A percentile compares a stretch with the other conserved stretches of the same genome.
Conservation (phyloP, 1,140 invertebrate species). For the Heliconius nattereri region DNA sequence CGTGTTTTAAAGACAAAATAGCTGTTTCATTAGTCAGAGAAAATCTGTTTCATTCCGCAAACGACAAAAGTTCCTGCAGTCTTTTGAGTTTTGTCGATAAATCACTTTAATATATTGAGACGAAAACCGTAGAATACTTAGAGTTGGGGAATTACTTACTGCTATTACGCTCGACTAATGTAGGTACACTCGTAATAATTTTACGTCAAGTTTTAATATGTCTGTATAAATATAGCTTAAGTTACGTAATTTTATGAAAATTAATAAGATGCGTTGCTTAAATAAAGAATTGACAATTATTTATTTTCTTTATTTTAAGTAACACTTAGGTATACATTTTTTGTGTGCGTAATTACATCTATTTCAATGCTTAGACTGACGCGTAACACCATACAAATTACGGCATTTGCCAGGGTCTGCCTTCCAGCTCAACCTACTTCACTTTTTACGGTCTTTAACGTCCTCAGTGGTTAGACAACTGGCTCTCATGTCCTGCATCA, state of each 20-base stretch:
- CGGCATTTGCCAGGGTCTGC: no score
- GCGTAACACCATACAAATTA: no score
- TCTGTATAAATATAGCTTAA: background rate
- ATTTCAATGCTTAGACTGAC: no score
- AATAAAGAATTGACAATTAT: background rate
- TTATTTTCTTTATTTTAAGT: no score
- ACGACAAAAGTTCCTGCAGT: slow-evolving; percentile 62
- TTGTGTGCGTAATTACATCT: no score
- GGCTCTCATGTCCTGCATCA: no score
- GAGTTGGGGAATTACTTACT: slow-evolving; percentile 60
- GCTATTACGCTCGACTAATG: slow-evolving; percentile 58
- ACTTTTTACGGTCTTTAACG: no score
- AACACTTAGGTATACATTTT: no score
- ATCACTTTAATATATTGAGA: slow-evolving; percentile 76
- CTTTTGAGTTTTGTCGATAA: slow-evolving; percentile 69
- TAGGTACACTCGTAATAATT: slow-evolving; percentile 26
- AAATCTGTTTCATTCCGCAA: slow-evolving; percentile 70
- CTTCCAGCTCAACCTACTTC: no score
- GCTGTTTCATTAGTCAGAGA: slow-evolving; percentile 60
- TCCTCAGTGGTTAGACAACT: no score
- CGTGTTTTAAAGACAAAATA: slow-evolving; percentile 57
- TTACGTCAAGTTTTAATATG: slow-evolving; percentile 23
- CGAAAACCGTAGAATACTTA: slow-evolving; percentile 58
- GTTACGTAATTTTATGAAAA: background rate
- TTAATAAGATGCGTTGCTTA: background rate